Evolutionary conservation across 2,797 vertebrate species (phyloP), one percentile per base, ranked within the genome.

Genomic region (Lacerta viridis): DNA sequence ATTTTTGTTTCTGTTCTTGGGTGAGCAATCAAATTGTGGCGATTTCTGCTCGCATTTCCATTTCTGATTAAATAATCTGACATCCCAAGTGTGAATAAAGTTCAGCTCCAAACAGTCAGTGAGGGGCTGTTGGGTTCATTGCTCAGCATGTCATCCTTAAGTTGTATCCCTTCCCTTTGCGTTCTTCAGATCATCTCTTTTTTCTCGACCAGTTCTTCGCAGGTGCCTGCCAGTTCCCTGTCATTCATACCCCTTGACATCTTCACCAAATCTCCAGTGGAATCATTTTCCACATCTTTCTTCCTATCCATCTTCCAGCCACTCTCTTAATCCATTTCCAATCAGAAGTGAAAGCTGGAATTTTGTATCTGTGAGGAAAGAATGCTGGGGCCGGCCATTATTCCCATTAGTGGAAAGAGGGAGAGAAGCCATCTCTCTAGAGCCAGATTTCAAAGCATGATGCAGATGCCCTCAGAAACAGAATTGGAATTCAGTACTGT

Each of bases 401-500:
- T 81, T 71, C 68, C 29, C 36, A 41, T 43, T 11, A 71, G 69
- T 0, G 0, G 29, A 23, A 17, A 82, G 88, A 86, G 88, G 75
- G 77, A 72, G 55, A 43, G 64, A 84, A 7, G 9, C 83, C 2
- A 25, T 72, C 7, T 20, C 50, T 41, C 3, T 27, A 5, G 2
- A 50, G 71, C 41, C 80, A 36, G 11, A 71, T 72, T 87, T 80
- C 68, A 80, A 87, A 61, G 23, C 72, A 33, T 59, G 17, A 33
- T 74, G 29, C 66, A 81, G 66, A 55, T 81, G 23, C 41, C 39
- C 39, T 66, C 61, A 11, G 17, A 39, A 50, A 27, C 25, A 80
- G 29, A 50, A 85, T 15, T 75, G 55, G 75, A 50, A 55, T 89
- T 89, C 41, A 81, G 25, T n/a, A 33, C 33, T 33, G 33, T 33